Base-by-base conservation (phyloP, 2,797 vertebrate genomes). In the Fundulus diaphanus region DNA sequence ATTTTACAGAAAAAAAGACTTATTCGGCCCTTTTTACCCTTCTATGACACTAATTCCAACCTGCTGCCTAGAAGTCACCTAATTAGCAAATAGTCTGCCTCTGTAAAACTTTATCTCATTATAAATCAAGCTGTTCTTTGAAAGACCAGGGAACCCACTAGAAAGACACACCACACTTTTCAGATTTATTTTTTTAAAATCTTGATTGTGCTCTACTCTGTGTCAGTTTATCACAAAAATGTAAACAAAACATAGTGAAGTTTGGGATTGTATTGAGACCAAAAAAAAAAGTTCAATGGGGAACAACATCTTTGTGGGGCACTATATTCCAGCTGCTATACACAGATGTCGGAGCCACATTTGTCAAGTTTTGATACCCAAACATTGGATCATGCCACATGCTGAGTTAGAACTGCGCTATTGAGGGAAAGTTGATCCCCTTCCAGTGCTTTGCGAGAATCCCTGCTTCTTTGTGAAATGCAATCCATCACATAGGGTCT, bases 401-500 rank as follows among this genome's bases (percentile, higher is more conserved):
- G 76, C 73, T 49, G 72, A 24, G 29, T 33, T 5, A 42, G 44
- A 73, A 40, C 79, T 11, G 0, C 49, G 33, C 74, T 51, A 18
- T 85, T 83, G 76, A 73, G 80, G 57, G 71, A 44, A 20, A 65
- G 71, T 73, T 89, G 81, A 88, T 89, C 88, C 79, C 63, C 74
- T 78, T 84, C 84, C 69, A 83, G 78, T 79, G 77, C 66, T 78
- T 77, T 61, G 78, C 49, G 79, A 82, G 68, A 78, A 80, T 81
- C 85, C 78, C 72, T 82, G 80, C 76, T 85, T 85, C 78, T 73
- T 16, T 88, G 88, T 42, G 90, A 88, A 93, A 95, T 87, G 72
- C 66, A 78, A 65, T 93, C 92, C 46, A 88, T 91, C 92, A 81
- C 72, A 93, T 93, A 75, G 74, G 94, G 83, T 89, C 82, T 16